Evolutionary conservation across 2,888 invertebrate genomes (phyloP), one percentile per base, ranked within the genome.

Genomic region (Apodemia zela): DNA sequence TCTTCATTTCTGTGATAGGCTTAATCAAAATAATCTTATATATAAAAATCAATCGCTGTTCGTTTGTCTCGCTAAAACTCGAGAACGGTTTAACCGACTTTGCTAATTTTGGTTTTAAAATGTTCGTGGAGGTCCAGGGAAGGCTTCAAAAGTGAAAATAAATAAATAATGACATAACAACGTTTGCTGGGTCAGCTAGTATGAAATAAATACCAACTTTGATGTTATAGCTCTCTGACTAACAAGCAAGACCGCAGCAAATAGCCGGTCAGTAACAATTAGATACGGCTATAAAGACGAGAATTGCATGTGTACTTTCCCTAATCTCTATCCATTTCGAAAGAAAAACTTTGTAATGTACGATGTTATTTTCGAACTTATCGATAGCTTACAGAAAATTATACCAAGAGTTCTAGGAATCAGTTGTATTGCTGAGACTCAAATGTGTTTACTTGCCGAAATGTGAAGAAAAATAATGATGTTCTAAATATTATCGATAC

Each of bases 261-360:
- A 57, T 57, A 57, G 29, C 15, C 54, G 54, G 25, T 25, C 54
- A 29, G 29, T 57, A 57, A 57, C 54, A 57, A 57, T 57, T 57
- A 57, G 54, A n/a, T 57, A 57, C 54, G 54, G 54, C 15, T 7
- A 57, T 57, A 57, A 57, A 57, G 29, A 57, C 57, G 8, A 57
- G n/a, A 57, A 57, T 57, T 29, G 57, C 57, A 57, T 57, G 15
- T 57, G 25, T 57, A 57, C 25, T 57, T 57, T 29, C 25, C 15
- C 54, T 54, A 54, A 54, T 54, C 54, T 54, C 11, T 21, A 54
- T 2, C 21, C 54, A 25, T 25, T 54, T 25, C 6, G 13, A 54
- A 25, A 54, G 54, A 54, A 54, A 54, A 54, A 54, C 54, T 54
- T 54, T 25, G 25, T 54, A 54, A 54, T 54, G 25, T 25, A 54